These are phyloP conservation scores for Peucedramus taeniatus DNA, from an alignment of 2,113 vertebrate species.

Conservation along the genomic window DNA sequence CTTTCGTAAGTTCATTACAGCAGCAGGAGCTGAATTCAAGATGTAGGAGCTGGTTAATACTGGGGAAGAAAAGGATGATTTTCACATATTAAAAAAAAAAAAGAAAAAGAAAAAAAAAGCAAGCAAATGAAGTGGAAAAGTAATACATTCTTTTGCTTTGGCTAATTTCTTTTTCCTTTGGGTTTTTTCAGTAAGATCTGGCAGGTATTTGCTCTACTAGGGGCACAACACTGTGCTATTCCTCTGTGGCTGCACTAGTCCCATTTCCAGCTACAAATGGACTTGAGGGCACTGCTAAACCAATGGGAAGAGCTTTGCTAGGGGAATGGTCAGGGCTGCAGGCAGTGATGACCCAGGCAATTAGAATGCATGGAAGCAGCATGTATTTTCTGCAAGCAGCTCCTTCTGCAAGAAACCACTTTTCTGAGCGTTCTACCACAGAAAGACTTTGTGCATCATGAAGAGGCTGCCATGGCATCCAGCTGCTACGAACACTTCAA, in stretches of 20 bases:
- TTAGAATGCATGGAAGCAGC: not conserved
- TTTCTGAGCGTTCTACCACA: not conserved
- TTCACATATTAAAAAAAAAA: not conserved
- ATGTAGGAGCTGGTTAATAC: not conserved
- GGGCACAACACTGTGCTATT: not conserved
- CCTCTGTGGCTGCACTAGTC: not conserved
- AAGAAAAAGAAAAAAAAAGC: too few relatives aligned
- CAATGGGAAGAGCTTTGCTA: not conserved
- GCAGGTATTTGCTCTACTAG: not conserved
- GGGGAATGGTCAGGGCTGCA: not conserved
- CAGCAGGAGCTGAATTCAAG: constrained; percentile 32
- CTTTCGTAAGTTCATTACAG: constrained; percentile 13
- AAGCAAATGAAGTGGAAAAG: not conserved
- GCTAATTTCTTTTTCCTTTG: not conserved
- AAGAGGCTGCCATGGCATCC: not conserved
- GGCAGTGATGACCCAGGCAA: not conserved
- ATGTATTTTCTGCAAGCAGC: not conserved
- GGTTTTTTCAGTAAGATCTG: not conserved
- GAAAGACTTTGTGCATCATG: not conserved
- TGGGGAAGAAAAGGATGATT: not conserved
- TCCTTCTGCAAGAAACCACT: not conserved
- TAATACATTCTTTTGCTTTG: not conserved
- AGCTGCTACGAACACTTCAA: not conserved
- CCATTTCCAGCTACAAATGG: not conserved
- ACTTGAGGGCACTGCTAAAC: not conserved